These are phyloP conservation scores for Orthonyx spaldingii DNA, from an alignment of 2,113 vertebrate species.

Conservation along the genomic window DNA sequence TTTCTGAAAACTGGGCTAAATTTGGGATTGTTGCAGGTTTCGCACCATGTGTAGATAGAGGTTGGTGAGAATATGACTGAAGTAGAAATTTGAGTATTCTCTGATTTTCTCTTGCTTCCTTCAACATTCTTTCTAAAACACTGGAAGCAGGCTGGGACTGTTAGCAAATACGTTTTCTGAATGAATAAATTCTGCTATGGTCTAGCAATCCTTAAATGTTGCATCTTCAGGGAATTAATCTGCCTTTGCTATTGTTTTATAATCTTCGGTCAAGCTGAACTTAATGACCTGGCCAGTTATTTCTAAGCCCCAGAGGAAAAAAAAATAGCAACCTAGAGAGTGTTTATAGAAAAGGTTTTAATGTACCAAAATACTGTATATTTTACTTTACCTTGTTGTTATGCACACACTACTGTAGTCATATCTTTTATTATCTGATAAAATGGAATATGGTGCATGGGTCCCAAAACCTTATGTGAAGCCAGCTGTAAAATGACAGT, in stretches of 20 bases:
- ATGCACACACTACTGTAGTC: background rate
- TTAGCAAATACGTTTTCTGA: background rate
- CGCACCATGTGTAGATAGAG: background rate
- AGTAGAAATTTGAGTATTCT: background rate
- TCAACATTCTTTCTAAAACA: background rate
- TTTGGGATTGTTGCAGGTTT: background rate
- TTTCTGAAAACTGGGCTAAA: background rate
- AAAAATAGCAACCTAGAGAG: background rate
- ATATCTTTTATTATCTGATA: background rate
- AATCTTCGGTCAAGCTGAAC: background rate
- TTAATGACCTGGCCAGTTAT: background rate
- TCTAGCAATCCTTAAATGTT: background rate
- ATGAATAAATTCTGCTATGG: background rate
- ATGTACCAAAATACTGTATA: background rate
- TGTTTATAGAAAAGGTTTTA: background rate
- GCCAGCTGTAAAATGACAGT: background rate
- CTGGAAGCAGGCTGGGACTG: background rate
- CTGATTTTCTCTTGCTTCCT: background rate
- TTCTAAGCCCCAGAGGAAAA: background rate
- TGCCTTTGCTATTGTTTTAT: background rate
- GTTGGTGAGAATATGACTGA: background rate
- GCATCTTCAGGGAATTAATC: background rate
- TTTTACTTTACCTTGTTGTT: background rate
- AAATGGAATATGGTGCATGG: fast-evolving
- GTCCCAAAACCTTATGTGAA: background rate